phyloP scores from a whole-genome alignment of 2,797 vertebrate species.

The Macrochelys suwanniensis region DNA sequence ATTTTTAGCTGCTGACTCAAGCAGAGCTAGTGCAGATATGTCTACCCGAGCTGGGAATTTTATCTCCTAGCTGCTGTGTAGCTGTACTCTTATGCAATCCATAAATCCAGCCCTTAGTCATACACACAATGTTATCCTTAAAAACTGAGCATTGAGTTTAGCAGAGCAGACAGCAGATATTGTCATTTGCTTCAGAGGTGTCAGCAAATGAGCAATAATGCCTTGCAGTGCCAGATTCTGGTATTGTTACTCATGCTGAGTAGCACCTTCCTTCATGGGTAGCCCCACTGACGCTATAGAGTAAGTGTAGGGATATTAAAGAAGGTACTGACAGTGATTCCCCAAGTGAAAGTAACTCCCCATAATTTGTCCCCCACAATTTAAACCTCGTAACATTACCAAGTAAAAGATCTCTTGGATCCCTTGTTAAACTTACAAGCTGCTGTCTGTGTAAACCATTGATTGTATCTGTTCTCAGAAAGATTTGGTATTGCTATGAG shows the following conservation, averaged over 20 bases:
- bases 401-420: too few relatives aligned
- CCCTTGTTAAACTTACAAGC: too few relatives aligned
- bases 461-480: too few relatives aligned
- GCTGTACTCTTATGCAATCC: not conserved
- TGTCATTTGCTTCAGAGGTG: fast-evolving
- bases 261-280: not conserved
- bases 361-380: too few relatives aligned
- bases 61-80: not conserved
- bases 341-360: too few relatives aligned
- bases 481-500: too few relatives aligned
- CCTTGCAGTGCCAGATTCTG: fast-evolving
- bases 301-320: too few relatives aligned
- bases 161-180: not conserved
- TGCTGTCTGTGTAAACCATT: too few relatives aligned
- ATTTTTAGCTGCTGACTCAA: not conserved
- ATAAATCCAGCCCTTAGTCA: not conserved
- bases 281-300: not conserved
- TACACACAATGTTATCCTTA: not conserved
- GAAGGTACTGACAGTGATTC: too few relatives aligned
- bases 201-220: not conserved
- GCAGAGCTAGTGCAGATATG: not conserved
- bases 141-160: not conserved
- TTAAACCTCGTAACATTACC: too few relatives aligned
- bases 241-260: not conserved
- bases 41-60: not conserved